A percentile compares a stretch with the other conserved stretches of the same genome.
Conservation (phyloP, 2,888 invertebrate species). For the Nymphalis polychloros region DNA sequence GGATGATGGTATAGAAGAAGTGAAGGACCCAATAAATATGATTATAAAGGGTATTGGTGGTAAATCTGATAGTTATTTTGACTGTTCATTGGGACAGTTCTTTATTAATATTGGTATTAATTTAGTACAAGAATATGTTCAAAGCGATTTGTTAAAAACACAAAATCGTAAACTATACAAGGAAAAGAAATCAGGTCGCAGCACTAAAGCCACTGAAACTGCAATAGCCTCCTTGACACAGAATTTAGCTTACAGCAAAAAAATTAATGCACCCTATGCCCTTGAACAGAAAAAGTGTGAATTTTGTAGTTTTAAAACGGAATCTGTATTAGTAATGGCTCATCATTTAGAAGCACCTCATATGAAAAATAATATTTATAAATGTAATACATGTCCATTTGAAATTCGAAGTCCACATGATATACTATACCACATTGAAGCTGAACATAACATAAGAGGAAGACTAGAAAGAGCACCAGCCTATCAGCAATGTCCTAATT, state of each 20-base stretch:
- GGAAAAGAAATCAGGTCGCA: conserved; percentile 83
- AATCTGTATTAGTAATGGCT: conserved; percentile 92
- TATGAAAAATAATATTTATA: conserved; percentile 92
- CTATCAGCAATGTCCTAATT: conserved; percentile 96
- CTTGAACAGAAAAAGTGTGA: conserved; percentile 92
- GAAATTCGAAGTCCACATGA: conserved; percentile 94
- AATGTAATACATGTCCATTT: conserved; percentile 93
- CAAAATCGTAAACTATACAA: conserved; percentile 93
- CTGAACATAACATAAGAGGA: conserved; percentile 94
- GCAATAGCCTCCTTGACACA: conserved; percentile 93
- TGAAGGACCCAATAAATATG: conserved; percentile 72
- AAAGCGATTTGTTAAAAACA: conserved; percentile 92
- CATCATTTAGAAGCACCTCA: conserved; percentile 96
- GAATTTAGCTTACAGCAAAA: conserved; percentile 93
- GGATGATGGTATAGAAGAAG: conserved; percentile 76
- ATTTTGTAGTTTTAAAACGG: conserved; percentile 95
- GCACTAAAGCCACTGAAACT: conserved; percentile 87
- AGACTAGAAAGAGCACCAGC: conserved; percentile 93
- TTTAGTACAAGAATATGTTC: conserved; percentile 96
- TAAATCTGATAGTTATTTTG: conserved; percentile 89
- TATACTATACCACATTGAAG: conserved; percentile 96
- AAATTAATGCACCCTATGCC: conserved; percentile 91
- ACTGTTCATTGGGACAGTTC: conserved; percentile 94
- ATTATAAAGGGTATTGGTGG: conserved; percentile 71
- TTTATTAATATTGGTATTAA: conserved; percentile 96